A percentile compares a stretch with the other conserved stretches of the same genome.
Conservation (phyloP, 2,888 invertebrate genomes). For the Mongoloraphidia duomilia region DNA sequence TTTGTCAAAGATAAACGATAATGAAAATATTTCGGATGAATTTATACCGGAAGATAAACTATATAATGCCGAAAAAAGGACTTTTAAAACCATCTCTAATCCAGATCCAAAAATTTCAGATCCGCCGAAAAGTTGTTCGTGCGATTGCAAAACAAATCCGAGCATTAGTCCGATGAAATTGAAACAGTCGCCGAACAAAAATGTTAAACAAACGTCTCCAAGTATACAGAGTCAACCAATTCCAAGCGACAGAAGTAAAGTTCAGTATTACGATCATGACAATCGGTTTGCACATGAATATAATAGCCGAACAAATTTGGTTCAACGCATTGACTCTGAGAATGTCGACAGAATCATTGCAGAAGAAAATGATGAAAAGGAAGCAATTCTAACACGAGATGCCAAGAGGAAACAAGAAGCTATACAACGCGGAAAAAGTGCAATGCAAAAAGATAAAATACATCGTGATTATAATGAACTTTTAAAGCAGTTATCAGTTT, state of each 20-base stretch:
- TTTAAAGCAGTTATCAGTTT: conserved; percentile 29
- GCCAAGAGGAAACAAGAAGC: conserved; percentile 23
- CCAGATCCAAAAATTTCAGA: no score
- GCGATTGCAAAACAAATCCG: no score
- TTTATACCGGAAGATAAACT: no score
- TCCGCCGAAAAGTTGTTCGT: no score
- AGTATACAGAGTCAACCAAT: no score
- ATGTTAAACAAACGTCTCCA: no score
- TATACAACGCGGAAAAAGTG: conserved; percentile 30
- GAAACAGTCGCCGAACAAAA: no score
- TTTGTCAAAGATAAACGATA: no score
- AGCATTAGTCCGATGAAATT: no score
- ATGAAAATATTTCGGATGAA: no score
- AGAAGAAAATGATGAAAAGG: conserved; percentile 12
- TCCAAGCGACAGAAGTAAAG: conserved; percentile 15
- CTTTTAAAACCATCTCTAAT: no score
- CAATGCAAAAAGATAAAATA: conserved; percentile 34
- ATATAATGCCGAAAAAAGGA: no score
- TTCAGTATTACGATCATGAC: conserved; percentile 34
- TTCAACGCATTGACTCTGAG: background rate
- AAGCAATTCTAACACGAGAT: conserved; percentile 15
- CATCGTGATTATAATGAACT: conserved; percentile 35
- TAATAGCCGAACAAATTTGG: conserved; percentile 21
- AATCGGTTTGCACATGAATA: conserved; percentile 31
- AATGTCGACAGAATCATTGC: background rate